These are phyloP conservation scores for Dryobates pubescens DNA, from an alignment of 2,797 vertebrate genomes.

Conservation along the genomic window DNA sequence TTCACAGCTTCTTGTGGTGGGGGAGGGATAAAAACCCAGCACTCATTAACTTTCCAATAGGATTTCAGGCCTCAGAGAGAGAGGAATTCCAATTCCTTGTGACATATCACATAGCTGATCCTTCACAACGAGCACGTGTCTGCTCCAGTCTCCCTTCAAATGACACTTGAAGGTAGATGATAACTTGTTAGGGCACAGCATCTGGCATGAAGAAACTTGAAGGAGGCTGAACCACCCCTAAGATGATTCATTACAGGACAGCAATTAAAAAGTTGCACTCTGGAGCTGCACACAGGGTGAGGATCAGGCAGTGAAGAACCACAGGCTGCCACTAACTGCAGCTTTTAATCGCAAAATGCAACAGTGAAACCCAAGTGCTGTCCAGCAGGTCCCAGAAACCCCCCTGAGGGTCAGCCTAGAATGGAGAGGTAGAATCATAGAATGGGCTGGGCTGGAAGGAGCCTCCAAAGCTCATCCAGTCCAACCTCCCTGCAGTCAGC, in stretches of 20 bases:
- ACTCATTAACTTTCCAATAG: constrained; percentile 56
- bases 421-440: neutral
- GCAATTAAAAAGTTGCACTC: neutral
- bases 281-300: neutral
- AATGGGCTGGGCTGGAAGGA: no score
- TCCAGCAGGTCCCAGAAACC: neutral
- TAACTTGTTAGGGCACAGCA: neutral
- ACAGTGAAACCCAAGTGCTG: neutral
- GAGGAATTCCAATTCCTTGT: neutral
- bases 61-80: neutral
- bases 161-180: neutral
- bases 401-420: neutral
- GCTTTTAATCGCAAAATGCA: neutral
- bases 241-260: neutral
- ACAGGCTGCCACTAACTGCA: neutral
- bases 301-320: neutral
- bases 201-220: neutral
- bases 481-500: no score
- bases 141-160: neutral
- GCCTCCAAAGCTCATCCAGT: no score
- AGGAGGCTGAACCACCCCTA: neutral
- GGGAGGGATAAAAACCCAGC: neutral
- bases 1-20: neutral
- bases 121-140: constrained; percentile 14
- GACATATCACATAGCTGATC: neutral